Percentiles rank a stretch among this genome's conserved stretches.
Conservation (phyloP, 2,797 vertebrate species). For the Silurus aristotelis region DNA sequence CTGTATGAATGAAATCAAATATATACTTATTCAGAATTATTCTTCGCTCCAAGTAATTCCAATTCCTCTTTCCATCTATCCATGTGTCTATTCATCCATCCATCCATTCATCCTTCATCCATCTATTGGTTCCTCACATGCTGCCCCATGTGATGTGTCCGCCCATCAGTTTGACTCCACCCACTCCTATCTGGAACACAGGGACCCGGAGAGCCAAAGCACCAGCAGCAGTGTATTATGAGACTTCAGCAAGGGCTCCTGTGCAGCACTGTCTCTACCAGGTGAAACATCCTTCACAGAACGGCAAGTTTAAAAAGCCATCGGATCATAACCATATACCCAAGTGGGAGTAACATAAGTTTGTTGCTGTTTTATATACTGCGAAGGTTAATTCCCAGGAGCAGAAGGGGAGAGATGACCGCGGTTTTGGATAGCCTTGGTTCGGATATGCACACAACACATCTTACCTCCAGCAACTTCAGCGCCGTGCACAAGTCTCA, state of each 20-base stretch:
- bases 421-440: constrained; percentile 83
- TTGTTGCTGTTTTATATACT: constrained; percentile 17
- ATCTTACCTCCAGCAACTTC: constrained; percentile 80
- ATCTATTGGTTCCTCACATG: constrained; percentile 19
- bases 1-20: background rate
- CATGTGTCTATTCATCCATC: background rate
- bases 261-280: constrained; percentile 38
- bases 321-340: background rate
- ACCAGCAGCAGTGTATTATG: constrained; percentile 48
- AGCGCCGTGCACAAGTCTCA: constrained; percentile 82
- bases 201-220: constrained; percentile 42
- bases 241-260: constrained; percentile 41
- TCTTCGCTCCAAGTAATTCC: background rate
- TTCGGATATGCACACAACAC: constrained; percentile 85
- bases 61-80: background rate
- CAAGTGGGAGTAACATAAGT: background rate
- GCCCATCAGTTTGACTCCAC: constrained; percentile 14
- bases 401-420: constrained; percentile 69
- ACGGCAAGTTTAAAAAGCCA: background rate
- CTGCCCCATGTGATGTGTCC: background rate
- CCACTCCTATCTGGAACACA: constrained; percentile 13
- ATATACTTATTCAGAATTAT: background rate
- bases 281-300: constrained; percentile 14
- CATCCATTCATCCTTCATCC: no score
- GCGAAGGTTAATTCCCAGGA: constrained; percentile 7